Conservation (phyloP, 2,797 vertebrate genomes). For the Mastacembelus armatus region DNA sequence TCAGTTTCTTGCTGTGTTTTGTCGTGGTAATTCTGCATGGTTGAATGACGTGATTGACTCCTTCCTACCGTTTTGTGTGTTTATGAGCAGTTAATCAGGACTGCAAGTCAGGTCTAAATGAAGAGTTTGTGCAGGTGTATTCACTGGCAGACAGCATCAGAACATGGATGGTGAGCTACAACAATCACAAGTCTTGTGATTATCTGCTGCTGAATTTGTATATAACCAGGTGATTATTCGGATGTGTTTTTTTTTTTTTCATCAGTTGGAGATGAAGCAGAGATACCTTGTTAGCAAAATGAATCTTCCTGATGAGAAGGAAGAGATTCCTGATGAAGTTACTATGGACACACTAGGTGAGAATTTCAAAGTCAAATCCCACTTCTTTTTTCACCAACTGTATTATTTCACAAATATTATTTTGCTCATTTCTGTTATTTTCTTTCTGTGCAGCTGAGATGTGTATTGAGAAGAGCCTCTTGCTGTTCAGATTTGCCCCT, state of each 20-base stretch:
- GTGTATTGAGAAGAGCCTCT: constrained; percentile 93
- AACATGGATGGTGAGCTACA: constrained; percentile 96
- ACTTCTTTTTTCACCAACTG: neutral
- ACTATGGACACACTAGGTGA: constrained; percentile 92
- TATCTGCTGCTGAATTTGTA: neutral
- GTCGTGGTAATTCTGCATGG: neutral
- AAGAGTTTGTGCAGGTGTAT: constrained; percentile 94
- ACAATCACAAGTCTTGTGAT: neutral
- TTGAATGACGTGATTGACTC: neutral
- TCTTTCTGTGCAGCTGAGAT: constrained; percentile 84
- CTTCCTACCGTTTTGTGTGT: constrained; percentile 42
- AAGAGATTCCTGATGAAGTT: constrained; percentile 80
- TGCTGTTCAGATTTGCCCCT: constrained; percentile 90
- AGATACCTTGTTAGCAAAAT: constrained; percentile 89
- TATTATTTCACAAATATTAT: neutral
- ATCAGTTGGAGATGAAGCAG: constrained; percentile 97
- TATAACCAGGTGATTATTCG: neutral
- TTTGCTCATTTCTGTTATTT: constrained; percentile 15
- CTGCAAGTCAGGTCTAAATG: constrained; percentile 86
- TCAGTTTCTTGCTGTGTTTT: neutral
- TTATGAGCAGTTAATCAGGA: constrained; percentile 87
- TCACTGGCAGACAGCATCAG: constrained; percentile 93
- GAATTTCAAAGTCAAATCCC: constrained; percentile 28
- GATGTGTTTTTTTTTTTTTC: neutral
- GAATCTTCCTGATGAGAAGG: constrained; percentile 86